Base-by-base conservation (phyloP, 2,888 invertebrate species). In the Caenorhabditis sp. region DNA sequence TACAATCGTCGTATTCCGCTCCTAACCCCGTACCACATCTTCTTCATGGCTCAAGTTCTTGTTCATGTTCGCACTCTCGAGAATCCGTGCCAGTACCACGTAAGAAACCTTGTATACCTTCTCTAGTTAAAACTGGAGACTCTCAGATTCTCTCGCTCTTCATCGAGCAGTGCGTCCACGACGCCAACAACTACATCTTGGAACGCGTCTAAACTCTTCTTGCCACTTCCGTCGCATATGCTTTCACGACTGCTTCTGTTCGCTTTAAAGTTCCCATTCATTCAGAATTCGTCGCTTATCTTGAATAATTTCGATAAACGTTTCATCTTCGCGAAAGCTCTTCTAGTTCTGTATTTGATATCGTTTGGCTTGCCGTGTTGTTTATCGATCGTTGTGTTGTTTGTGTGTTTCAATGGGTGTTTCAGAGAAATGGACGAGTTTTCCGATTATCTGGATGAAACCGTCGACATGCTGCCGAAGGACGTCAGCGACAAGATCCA, bases 21-120 rank as follows among this genome's bases (percentile, higher is more conserved):
- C 5, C 10, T 54, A 16, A 72, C 38, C 28, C 66, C 66, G 12
- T 1, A 12, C 22, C 16, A 12, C 19, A 1, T 51, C n/a, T 8
- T 58, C 10, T 61, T 59, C n/a, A 22, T 68, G 14, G 51, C 47
- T 24, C 58, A 64, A 49, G 26, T 76, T 8, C n/a, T 59, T 8
- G 35, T 14, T 8, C 14, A 22, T 7, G 41, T 26, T 28, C 77
- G 61, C 35, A 31, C 26, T 54, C 19, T 54, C 16, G 10, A 31
- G 5, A 47, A 68, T n/a, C 75, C 75, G 31, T 14, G 22, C 10
- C 10, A 59, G n/a, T 76, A 66, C 38, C 75, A 76, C n/a, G 75
- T 76, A 7, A 76, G 68, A 24, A 54, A 26, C 10, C 0, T 0
- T 12, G 12, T n/a, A 63, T 41, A 19, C 1, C 5, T n/a, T 44